phyloP scores from a whole-genome alignment of 2,888 invertebrate genomes.

The Leptopilina myrica region DNA sequence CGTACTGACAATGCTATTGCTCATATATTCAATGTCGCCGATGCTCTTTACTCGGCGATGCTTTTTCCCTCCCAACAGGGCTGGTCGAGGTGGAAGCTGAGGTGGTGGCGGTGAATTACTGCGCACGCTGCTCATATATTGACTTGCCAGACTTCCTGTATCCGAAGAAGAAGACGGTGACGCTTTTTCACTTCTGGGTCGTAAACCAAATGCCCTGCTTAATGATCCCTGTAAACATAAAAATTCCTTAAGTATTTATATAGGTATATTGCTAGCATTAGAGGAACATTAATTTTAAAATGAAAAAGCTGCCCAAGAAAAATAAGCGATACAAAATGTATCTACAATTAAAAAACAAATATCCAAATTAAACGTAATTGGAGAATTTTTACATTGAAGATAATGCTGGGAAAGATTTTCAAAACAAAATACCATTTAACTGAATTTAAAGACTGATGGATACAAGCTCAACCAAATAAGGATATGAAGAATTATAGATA shows the following conservation, averaged over 20 bases:
- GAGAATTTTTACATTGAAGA: too few species aligned
- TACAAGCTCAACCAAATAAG: too few species aligned
- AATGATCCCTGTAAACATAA: slow-evolving; percentile 83
- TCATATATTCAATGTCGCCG: slow-evolving; percentile 83
- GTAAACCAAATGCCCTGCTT: slow-evolving; percentile 84
- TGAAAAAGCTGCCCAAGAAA: too few species aligned
- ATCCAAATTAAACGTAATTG: too few species aligned
- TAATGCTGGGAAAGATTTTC: too few species aligned
- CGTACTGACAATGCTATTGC: slow-evolving; percentile 71
- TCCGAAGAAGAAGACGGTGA: slow-evolving; percentile 84
- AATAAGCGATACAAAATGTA: too few species aligned
- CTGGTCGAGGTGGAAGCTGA: slow-evolving; percentile 73
- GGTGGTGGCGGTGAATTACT: slow-evolving; percentile 81
- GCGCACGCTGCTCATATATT: slow-evolving; percentile 78
- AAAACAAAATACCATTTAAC: too few species aligned
- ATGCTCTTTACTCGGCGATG: slow-evolving; percentile 86
- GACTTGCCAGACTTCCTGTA: slow-evolving; percentile 78
- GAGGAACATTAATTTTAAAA: too few species aligned
- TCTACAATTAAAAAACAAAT: too few species aligned
- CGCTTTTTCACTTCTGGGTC: slow-evolving; percentile 81
- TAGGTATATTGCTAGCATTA: too few species aligned
- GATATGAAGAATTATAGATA: too few species aligned
- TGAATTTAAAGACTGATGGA: too few species aligned
- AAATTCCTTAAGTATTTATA: background rate
- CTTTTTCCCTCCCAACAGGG: slow-evolving; percentile 77